phyloP scores from a whole-genome alignment of 2,113 vertebrate genomes.

The Apteryx mantelli region DNA sequence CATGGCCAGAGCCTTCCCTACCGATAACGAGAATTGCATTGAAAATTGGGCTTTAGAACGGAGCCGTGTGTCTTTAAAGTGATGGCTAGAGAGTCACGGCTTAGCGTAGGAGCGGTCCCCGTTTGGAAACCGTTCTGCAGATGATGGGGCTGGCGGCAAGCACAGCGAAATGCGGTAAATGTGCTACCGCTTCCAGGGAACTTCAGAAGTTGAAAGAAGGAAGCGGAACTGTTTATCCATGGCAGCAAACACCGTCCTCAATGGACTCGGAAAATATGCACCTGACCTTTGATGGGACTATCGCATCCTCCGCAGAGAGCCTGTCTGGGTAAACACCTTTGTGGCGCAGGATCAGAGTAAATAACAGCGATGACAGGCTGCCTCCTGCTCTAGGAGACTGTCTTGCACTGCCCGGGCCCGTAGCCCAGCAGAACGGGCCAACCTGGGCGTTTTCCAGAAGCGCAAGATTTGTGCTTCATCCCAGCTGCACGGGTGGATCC shows the following conservation, averaged over 20 bases:
- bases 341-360: background rate
- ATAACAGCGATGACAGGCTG: background rate
- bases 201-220: background rate
- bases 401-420: background rate
- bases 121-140: fast-evolving
- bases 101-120: background rate
- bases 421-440: background rate
- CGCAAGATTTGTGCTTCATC: background rate
- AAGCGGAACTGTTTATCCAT: background rate
- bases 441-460: background rate
- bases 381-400: fast-evolving
- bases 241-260: background rate
- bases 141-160: background rate
- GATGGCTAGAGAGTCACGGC: background rate
- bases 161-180: background rate
- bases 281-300: background rate
- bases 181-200: background rate
- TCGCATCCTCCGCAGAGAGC: background rate
- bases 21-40: background rate
- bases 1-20: background rate
- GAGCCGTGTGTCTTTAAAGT: fast-evolving
- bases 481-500: fast-evolving
- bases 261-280: fast-evolving
- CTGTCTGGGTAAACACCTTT: background rate
- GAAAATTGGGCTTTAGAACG: background rate